phyloP scores from a whole-genome alignment of 1,140 invertebrate species.

The Mamestra configurata region DNA sequence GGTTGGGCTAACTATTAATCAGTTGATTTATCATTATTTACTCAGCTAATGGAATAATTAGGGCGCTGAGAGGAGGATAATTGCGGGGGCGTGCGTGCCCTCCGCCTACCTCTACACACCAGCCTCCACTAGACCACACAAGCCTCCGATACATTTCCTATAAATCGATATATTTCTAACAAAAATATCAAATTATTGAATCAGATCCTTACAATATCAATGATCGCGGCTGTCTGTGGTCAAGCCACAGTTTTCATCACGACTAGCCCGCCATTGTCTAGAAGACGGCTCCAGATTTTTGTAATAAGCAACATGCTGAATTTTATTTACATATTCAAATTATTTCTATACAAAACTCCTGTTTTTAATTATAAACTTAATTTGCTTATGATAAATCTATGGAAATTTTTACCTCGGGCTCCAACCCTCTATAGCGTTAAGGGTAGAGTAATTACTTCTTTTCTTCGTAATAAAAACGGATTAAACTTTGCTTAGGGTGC shows the following conservation, averaged over 20 bases:
- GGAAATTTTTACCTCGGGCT: conserved; percentile 86
- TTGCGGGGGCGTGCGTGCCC: conserved; percentile 62
- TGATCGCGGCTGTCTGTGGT: neutral
- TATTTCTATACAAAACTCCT: conserved; percentile 85
- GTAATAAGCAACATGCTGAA: conserved; percentile 67
- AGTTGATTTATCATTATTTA: conserved; percentile 80
- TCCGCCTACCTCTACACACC: conserved; percentile 61
- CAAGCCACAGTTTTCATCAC: conserved; percentile 1
- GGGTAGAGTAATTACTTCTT: conserved; percentile 87
- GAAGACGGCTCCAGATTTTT: conserved; percentile 25
- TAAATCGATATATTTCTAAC: conserved; percentile 20
- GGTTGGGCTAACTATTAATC: conserved; percentile 67
- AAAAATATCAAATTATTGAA: neutral
- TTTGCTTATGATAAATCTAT: conserved; percentile 88
- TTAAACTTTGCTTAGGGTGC: conserved; percentile 87
- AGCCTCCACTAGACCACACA: conserved; percentile 58
- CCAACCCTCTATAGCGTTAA: conserved; percentile 84
- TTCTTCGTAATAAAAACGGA: conserved; percentile 88
- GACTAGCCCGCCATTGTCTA: conserved; percentile 37
- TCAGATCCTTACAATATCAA: neutral
- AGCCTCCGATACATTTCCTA: conserved; percentile 10
- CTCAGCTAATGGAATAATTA: conserved; percentile 82
- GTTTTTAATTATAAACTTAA: conserved; percentile 88
- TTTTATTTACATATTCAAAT: conserved; percentile 87
- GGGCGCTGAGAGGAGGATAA: conserved; percentile 67